phyloP scores from a whole-genome alignment of 2,797 vertebrate species.

The Gorsachius magnificus region DNA sequence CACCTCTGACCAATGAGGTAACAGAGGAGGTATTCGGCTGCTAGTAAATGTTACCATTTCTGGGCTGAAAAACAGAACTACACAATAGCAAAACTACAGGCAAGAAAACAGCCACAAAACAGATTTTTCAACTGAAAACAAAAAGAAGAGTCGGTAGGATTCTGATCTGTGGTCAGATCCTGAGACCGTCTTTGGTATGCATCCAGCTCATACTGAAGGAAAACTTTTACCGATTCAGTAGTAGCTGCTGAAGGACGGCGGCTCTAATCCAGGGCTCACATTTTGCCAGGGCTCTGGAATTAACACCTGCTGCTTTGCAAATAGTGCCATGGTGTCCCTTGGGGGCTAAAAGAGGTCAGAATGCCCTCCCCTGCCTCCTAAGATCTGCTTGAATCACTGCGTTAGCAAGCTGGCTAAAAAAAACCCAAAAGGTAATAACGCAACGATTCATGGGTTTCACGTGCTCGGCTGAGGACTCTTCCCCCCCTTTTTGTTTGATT shows the following conservation, averaged over 20 bases:
- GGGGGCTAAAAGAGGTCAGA: not conserved
- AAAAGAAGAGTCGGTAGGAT: not conserved
- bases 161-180: not conserved
- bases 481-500: not conserved
- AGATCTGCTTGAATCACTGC: not conserved
- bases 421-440: not conserved
- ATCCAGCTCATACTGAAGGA: not conserved
- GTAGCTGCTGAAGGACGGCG: not conserved
- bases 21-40: not conserved
- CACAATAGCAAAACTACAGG: not conserved
- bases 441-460: constrained; percentile 8
- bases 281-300: constrained; percentile 18
- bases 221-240: not conserved
- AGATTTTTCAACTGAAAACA: not conserved
- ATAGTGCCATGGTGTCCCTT: not conserved
- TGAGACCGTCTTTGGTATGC: not conserved
- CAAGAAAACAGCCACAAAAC: not conserved
- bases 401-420: not conserved
- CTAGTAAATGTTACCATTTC: not conserved
- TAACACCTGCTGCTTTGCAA: constrained; percentile 37
- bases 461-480: not conserved
- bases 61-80: not conserved
- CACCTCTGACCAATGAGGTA: not conserved
- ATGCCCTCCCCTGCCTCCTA: not conserved
- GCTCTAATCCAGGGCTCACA: not conserved